These are phyloP conservation scores for Artibeus lituratus DNA, from an alignment of 2,797 vertebrate species.

Conservation along the genomic window DNA sequence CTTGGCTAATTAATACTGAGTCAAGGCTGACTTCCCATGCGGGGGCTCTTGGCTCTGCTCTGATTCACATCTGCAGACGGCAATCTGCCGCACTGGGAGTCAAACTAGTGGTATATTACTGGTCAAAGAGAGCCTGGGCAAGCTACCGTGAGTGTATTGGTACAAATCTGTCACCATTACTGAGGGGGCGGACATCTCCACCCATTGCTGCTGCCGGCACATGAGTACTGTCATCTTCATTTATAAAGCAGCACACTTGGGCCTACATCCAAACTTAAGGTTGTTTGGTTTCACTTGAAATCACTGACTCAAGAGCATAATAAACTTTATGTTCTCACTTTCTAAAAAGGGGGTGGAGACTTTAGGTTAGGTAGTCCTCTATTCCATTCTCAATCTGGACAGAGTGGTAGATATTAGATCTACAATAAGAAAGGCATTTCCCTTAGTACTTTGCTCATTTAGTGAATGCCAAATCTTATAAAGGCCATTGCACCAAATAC, in stretches of 20 bases:
- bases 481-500: background rate
- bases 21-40: background rate
- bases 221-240: background rate
- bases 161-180: background rate
- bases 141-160: background rate
- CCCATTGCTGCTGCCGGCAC: background rate
- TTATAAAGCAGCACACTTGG: background rate
- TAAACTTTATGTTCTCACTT: background rate
- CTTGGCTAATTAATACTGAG: constrained; percentile 17
- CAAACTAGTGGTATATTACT: background rate
- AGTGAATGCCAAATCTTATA: background rate
- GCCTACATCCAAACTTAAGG: background rate
- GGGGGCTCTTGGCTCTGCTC: constrained; percentile 14
- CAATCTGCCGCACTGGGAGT: background rate
- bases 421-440: background rate
- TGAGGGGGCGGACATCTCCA: background rate
- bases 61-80: constrained; percentile 21
- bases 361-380: background rate
- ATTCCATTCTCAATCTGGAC: background rate
- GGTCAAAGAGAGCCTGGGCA: background rate
- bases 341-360: background rate
- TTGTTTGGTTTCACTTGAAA: constrained; percentile 1
- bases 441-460: background rate
- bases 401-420: background rate
- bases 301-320: background rate